A percentile compares a stretch with the other conserved stretches of the same genome.
These are phyloP conservation scores for Motacilla tschutschensis DNA, from an alignment of 2,113 vertebrate genomes.

Conservation along the genomic window DNA sequence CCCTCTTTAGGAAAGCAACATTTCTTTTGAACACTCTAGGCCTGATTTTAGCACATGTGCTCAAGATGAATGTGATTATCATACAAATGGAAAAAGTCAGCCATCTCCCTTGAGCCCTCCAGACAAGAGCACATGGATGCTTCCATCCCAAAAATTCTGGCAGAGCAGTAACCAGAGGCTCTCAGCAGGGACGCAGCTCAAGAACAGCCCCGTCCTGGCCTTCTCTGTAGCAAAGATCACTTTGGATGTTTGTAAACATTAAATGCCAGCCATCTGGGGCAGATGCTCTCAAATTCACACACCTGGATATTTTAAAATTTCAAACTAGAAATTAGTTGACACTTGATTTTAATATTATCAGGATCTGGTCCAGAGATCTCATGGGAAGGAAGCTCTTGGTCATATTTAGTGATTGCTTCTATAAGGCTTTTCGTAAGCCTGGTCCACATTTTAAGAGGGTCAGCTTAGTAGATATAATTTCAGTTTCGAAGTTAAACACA, in stretches of 20 bases:
- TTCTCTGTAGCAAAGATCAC: not conserved
- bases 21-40: not conserved
- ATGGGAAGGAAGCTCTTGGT: not conserved
- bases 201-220: not conserved
- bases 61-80: not conserved
- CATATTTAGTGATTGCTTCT: not conserved
- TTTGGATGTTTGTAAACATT: not conserved
- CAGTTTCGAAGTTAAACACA: slow-evolving; percentile 46
- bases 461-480: slow-evolving; percentile 21
- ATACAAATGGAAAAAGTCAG: not conserved
- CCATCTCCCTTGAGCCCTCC: not conserved
- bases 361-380: not conserved
- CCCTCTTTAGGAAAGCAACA: not conserved
- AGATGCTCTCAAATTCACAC: not conserved
- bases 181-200: not conserved
- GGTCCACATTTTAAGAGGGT: not conserved
- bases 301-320: not conserved
- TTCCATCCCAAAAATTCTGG: not conserved
- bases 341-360: not conserved
- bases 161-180: not conserved
- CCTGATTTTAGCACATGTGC: not conserved
- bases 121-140: not conserved
- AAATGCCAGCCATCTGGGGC: not conserved
- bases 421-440: not conserved
- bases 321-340: not conserved